Evolutionary conservation across 1,140 invertebrate species (phyloP), one percentile per base, ranked within the genome.

Genomic region (Bacillus rossius): DNA sequence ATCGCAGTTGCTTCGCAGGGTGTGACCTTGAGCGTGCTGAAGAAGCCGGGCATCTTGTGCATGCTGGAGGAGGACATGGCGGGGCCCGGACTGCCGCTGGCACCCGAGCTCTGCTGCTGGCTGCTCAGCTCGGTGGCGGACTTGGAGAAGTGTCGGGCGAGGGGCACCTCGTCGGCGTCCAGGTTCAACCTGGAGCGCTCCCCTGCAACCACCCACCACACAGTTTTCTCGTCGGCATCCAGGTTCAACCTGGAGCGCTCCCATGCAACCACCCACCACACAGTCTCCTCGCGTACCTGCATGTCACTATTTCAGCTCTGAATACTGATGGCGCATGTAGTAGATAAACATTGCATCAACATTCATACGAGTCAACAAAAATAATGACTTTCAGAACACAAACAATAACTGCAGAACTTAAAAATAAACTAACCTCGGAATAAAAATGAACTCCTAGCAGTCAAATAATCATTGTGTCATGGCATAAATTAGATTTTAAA

Each of bases 31-130:
- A 88, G 69, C 55, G 85, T 84, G 57, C 81, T 80, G 68, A 88
- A 85, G 68, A 88, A 87, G 16, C 80, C 83, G 65, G 43, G 41
- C 1, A 85, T 86, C 63, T 83, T 83, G 68, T 86, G 84, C 1
- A 60, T 54, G 25, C 37, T 55, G 50, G 65, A 55, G 8, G 72
- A 61, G 42, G 75, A 72, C 48, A 25, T 22, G 71, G 1, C 68
- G 69, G 49, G 71, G 66, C 40, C 67, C 62, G 16, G 67, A 67
- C 47, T 55, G 41, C 8, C 10, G 10, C 29, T 34, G 29, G 29
- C 5, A 34, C 29, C 29, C 29, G 29, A 4, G 5, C 29, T 10
- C 29, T 34, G 29, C 29, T 34, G 5, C 0, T 56, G 64, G 26
- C 69, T 64, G 25, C 73, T 68, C 42, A 77, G 67, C 61, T 77